Base-by-base conservation (phyloP, 2,797 vertebrate genomes). In the Alca torda region DNA sequence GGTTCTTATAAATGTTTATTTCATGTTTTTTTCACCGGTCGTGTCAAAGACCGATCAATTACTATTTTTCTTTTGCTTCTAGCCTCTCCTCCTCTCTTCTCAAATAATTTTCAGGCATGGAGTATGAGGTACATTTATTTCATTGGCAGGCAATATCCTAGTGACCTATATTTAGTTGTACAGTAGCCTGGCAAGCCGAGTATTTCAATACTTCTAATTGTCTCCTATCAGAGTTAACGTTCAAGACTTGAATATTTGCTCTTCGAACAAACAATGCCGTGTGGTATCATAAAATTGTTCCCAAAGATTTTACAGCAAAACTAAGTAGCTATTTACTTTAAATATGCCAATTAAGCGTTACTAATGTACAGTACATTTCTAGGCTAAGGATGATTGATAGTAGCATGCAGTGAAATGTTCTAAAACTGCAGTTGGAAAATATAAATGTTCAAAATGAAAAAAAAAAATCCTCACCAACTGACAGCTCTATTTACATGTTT, bases 271-370 rank as follows among this genome's bases (percentile, higher is more conserved):
- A 97, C 95, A 98, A 96, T 95, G 86, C 57, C 41, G 8, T 93
- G 93, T 57, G 85, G 90, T 90, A 86, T 93, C 96, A 96, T 93
- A 97, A 97, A 97, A 91, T 93, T 95, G 90, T 96, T 96, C 95
- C 81, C 93, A 93, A 97, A 97, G 96, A 95, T 95, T 98, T 98
- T 96, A 96, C 75, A 97, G 96, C 95, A 98, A 97, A 98, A 97
- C 95, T 97, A 98, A 98, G 95, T 96, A 97, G 89, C 96, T 98
- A 97, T 98, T 98, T 98, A 98, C 97, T 98, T 98, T 97, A 98
- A 98, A 98, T 98, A 98, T 97, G 97, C 96, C 98, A 98, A 97
- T 98, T 98, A 98, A 97, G 88, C 95, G 86, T 98, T 98, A 97
- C 94, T 97, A 98, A 98, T 98, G 93, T 97, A 96, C 96, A 97